Evolutionary conservation across 2,888 invertebrate species (phyloP), one percentile per base, ranked within the genome.

Genomic region (Hybos culiciformis): DNA sequence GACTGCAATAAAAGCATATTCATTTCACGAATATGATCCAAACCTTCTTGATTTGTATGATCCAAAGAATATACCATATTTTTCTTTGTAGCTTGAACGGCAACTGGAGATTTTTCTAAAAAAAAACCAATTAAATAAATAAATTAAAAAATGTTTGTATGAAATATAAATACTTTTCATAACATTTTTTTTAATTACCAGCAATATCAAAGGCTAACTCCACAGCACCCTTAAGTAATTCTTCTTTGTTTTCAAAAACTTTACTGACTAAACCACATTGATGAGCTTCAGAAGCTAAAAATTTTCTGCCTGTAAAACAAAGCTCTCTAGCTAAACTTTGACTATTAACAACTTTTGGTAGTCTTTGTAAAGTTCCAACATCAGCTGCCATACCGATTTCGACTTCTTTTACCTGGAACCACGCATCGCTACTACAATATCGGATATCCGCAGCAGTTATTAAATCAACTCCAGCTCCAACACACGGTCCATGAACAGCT

Each of bases 81-180:
- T 42, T 77, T 69, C 62, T 98, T 98, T 0, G 90, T 85, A 4
- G 82, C 80, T 62, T 97, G 96, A 0, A 97, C 83, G 0, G 96
- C 97, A 5, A 97, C 81, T 0, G 97, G 97, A 68, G 92, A 93
- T 64, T 91, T n/a, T n/a, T n/a, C n/a, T n/a, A n/a, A n/a, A n/a
- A n/a, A n/a, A n/a, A n/a, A n/a, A n/a, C n/a, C n/a, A n/a, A n/a
- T n/a, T n/a, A n/a, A n/a, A n/a, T n/a, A n/a, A n/a, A n/a, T n/a
- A n/a, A n/a, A n/a, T n/a, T n/a, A n/a, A n/a, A n/a, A n/a, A n/a
- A n/a, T n/a, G n/a, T n/a, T n/a, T n/a, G n/a, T n/a, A n/a, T n/a
- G n/a, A n/a, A n/a, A n/a, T n/a, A n/a, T n/a, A n/a, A n/a, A n/a
- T n/a, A n/a, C n/a, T n/a, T n/a, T n/a, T n/a, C n/a, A n/a, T n/a